Evolutionary conservation across 2,888 invertebrate genomes (phyloP).

Genomic region (Drosophila stalkeri): DNA sequence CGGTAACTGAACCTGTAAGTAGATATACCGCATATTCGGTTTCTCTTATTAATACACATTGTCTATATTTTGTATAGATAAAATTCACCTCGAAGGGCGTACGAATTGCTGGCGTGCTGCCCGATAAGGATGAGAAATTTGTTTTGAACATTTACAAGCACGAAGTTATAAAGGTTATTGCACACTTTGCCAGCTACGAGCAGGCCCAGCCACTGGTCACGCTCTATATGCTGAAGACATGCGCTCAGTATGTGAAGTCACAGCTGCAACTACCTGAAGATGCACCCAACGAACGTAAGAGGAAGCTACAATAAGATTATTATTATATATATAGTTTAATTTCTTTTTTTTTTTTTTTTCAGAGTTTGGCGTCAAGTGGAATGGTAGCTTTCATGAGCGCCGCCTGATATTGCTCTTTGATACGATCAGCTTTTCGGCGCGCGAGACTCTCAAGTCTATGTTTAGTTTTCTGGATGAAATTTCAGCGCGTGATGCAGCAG

Average conservation of each 20-base stretch:
- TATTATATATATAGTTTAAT: background rate
- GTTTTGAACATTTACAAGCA: slow-evolving; percentile 88
- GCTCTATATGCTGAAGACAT: slow-evolving; percentile 90
- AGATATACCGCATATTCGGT: background rate
- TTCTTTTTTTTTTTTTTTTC: background rate
- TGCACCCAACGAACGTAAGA: slow-evolving; percentile 67
- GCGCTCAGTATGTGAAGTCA: slow-evolving; percentile 89
- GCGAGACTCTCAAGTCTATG: slow-evolving; percentile 88
- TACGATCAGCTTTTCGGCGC: slow-evolving; percentile 88
- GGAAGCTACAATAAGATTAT: no score
- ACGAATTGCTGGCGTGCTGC: slow-evolving; percentile 87
- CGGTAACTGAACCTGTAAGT: slow-evolving; percentile 90
- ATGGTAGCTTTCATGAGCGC: slow-evolving; percentile 73
- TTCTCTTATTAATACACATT: slow-evolving; percentile 3
- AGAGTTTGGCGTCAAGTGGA: slow-evolving; percentile 63
- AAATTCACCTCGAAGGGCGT: slow-evolving; percentile 87
- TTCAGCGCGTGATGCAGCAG: slow-evolving; percentile 91
- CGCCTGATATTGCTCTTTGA: slow-evolving; percentile 92
- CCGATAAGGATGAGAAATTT: slow-evolving; percentile 84
- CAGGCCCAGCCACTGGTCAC: slow-evolving; percentile 90
- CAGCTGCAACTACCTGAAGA: slow-evolving; percentile 88
- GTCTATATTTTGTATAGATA: slow-evolving; percentile 84
- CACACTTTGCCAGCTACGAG: slow-evolving; percentile 89
- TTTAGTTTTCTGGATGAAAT: slow-evolving; percentile 90
- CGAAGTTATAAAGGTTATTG: slow-evolving; percentile 91